These are phyloP conservation scores for Dryocosmus kuriphilus DNA, from an alignment of 2,888 invertebrate species.

Conservation along the genomic window DNA sequence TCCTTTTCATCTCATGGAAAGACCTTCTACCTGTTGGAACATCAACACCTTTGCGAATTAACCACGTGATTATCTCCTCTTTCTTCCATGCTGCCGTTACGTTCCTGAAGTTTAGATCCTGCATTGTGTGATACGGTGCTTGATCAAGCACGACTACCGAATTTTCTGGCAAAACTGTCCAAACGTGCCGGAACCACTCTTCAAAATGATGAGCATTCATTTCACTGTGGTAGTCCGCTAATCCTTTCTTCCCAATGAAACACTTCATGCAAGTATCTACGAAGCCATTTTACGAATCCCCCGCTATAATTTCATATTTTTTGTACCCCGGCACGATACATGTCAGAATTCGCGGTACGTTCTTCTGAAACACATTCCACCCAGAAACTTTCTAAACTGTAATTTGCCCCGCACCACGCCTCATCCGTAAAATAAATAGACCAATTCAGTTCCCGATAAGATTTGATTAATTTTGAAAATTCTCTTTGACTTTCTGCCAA, in stretches of 20 bases:
- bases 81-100: background rate
- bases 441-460: background rate
- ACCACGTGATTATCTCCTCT: background rate
- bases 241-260: slow-evolving; percentile 37
- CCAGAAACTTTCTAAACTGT: background rate
- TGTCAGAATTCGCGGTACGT: background rate
- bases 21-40: background rate
- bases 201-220: slow-evolving; percentile 42
- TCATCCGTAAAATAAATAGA: slow-evolving; percentile 18
- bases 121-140: slow-evolving; percentile 46
- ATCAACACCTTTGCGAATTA: background rate
- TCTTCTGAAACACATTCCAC: background rate
- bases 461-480: background rate
- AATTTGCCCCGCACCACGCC: slow-evolving; percentile 13
- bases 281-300: background rate
- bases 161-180: slow-evolving; percentile 42
- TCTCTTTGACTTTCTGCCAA: too few species aligned
- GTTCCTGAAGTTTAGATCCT: slow-evolving; percentile 37
- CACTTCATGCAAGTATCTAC: too few species aligned
- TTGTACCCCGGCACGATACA: background rate
- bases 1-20: background rate
- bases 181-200: slow-evolving; percentile 40
- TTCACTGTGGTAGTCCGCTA: slow-evolving; percentile 34
- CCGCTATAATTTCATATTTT: background rate
- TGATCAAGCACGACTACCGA: slow-evolving; percentile 43